Evolutionary conservation across 2,888 invertebrate species (phyloP), one percentile per base, ranked within the genome.

Genomic region (Esperia sulphurella): DNA sequence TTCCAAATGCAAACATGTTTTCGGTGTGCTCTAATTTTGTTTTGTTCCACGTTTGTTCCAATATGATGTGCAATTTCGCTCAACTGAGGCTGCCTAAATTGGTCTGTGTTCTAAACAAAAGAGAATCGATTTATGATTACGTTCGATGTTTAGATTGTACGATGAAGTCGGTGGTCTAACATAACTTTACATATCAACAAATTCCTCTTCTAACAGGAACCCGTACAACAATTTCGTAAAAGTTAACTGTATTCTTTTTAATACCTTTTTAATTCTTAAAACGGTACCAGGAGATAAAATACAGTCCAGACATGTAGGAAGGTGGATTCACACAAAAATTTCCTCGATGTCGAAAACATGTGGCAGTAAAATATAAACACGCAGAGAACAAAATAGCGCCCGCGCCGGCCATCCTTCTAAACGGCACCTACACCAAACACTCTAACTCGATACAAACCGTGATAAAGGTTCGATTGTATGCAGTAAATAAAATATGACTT

Each of bases 401-500:
- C 66, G 59, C 50, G 57, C 58, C 69, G 66, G 64, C 65, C 70
- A 70, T 70, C 66, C 63, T 68, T 72, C 76, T 79, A 79, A 83
- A 79, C 75, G 74, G 65, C 70, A 65, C 72, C 71, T 70, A 74
- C 77, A 73, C 70, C 70, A 73, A 80, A 79, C 71, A 77, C 74
- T 80, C 74, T 79, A 79, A 85, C 79, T 76, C 75, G 75, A 83
- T 83, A 84, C 83, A 83, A 79, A 79, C 81, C 71, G 81, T 82
- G 86, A 87, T 89, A 86, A 83, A 88, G 84, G 86, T 80, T 82
- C 87, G 76, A 88, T 88, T 89, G 88, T 86, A 81, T 84, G 83
- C 82, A 86, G 88, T 88, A 89, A 89, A 90, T 89, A 90, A 89
- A 86, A 89, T 88, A 90, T 88, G 83, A 85, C 83, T 85, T 81